These are phyloP conservation scores for Himalopsyche phryganea DNA, from an alignment of 1,140 invertebrate genomes.

Conservation along the genomic window DNA sequence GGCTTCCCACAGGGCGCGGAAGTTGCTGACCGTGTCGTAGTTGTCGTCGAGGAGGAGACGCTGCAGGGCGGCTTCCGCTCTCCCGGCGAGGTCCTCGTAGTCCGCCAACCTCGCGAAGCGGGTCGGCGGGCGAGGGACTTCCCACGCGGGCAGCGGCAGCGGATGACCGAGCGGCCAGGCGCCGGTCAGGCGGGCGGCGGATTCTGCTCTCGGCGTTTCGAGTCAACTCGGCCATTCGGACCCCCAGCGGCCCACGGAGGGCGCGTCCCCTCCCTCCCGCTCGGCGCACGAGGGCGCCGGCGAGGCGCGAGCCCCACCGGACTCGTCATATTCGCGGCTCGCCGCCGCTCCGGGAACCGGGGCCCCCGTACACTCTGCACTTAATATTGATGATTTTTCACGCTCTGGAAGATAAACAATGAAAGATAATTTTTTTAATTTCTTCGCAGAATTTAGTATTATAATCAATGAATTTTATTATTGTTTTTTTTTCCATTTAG, in stretches of 20 bases:
- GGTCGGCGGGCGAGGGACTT: constrained; percentile 61
- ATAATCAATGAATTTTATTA: no score
- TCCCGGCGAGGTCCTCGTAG: constrained; percentile 75
- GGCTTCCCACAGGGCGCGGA: constrained; percentile 73
- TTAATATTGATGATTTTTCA: constrained; percentile 60
- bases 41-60: constrained; percentile 72
- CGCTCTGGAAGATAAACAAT: constrained; percentile 51
- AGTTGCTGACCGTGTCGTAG: constrained; percentile 85
- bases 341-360: constrained; percentile 45
- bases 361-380: constrained; percentile 54
- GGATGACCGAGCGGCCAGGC: constrained; percentile 61
- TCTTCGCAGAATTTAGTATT: no score
- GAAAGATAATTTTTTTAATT: no score
- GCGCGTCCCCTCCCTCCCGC: constrained; percentile 70
- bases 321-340: constrained; percentile 46
- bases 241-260: constrained; percentile 79
- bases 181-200: constrained; percentile 46
- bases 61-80: constrained; percentile 72
- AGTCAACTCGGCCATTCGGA: constrained; percentile 92
- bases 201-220: constrained; percentile 59
- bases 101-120: constrained; percentile 48
- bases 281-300: constrained; percentile 58
- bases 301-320: constrained; percentile 38
- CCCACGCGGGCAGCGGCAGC: constrained; percentile 60
- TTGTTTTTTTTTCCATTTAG: background rate